A percentile compares a stretch with the other conserved stretches of the same genome.
Evolutionary conservation across 1,140 invertebrate genomes (phyloP).

Genomic region (Diploscapter pachys): DNA sequence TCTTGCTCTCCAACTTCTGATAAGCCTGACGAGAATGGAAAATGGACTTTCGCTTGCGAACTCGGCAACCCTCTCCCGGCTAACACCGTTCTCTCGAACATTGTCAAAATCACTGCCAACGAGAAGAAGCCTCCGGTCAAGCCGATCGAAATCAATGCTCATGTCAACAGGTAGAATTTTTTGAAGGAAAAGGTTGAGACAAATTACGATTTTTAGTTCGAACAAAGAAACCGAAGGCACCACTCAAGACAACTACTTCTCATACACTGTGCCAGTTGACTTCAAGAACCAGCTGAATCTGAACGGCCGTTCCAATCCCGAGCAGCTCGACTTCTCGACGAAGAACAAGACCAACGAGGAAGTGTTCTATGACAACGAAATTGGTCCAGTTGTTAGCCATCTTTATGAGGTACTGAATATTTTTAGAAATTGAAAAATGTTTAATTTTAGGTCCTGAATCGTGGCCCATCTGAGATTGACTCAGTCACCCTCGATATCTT

Average conservation of each 20-base stretch:
- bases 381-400: slow-evolving; percentile 57
- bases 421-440: neutral
- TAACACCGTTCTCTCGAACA: slow-evolving; percentile 45
- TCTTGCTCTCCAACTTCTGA: slow-evolving; percentile 46
- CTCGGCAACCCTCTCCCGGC: slow-evolving; percentile 57
- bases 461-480: slow-evolving; percentile 51
- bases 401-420: slow-evolving; percentile 45
- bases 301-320: slow-evolving; percentile 49
- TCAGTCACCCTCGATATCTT: slow-evolving; percentile 54
- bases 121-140: slow-evolving; percentile 43
- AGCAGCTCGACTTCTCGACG: slow-evolving; percentile 52
- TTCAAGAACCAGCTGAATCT: slow-evolving; percentile 52
- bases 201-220: slow-evolving; percentile 37
- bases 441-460: slow-evolving; percentile 44
- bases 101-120: slow-evolving; percentile 47
- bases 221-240: slow-evolving; percentile 48
- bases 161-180: slow-evolving; percentile 37
- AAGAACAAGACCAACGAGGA: slow-evolving; percentile 45
- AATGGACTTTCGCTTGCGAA: slow-evolving; percentile 49
- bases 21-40: slow-evolving; percentile 35
- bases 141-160: slow-evolving; percentile 40
- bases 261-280: slow-evolving; percentile 50
- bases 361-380: slow-evolving; percentile 53
- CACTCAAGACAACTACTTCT: slow-evolving; percentile 47
- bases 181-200: slow-evolving; percentile 32